These are phyloP conservation scores for Parazoanthus swiftii DNA, from an alignment of 92 coral and sea anemone genomes.

Conservation along the genomic window DNA sequence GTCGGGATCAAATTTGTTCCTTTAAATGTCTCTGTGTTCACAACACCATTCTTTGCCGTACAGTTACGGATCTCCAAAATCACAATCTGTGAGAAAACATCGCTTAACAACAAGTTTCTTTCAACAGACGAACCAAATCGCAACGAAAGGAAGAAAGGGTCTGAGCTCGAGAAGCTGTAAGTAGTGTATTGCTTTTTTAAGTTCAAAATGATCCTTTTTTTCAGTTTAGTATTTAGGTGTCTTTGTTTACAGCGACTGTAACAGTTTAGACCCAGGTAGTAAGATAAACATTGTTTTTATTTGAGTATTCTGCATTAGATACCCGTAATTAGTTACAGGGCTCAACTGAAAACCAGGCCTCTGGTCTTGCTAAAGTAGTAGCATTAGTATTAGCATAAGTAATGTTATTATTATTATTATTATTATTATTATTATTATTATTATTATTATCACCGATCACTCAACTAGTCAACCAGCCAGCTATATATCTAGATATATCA, in stretches of 20 bases:
- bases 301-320: too few relatives aligned
- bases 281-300: too few relatives aligned
- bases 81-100: too few relatives aligned
- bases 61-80: background rate
- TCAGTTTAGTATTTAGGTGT: background rate
- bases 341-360: background rate
- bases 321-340: too few relatives aligned
- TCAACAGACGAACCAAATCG: conserved; percentile 31
- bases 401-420: background rate
- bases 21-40: too few relatives aligned
- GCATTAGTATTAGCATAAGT: background rate
- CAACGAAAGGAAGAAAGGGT: background rate
- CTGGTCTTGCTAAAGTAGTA: too few relatives aligned
- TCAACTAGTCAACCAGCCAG: too few relatives aligned
- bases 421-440: background rate
- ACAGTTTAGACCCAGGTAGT: too few relatives aligned
- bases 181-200: background rate
- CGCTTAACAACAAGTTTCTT: background rate
- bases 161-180: conserved; percentile 29
- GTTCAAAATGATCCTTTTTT: background rate
- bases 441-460: background rate
- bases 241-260: background rate
- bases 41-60: background rate
- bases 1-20: too few relatives aligned
- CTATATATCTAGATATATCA: too few relatives aligned